Evolutionary conservation across 2,797 vertebrate species (phyloP), one percentile per base, ranked within the genome.

Genomic region (Pelobates cultripes): DNA sequence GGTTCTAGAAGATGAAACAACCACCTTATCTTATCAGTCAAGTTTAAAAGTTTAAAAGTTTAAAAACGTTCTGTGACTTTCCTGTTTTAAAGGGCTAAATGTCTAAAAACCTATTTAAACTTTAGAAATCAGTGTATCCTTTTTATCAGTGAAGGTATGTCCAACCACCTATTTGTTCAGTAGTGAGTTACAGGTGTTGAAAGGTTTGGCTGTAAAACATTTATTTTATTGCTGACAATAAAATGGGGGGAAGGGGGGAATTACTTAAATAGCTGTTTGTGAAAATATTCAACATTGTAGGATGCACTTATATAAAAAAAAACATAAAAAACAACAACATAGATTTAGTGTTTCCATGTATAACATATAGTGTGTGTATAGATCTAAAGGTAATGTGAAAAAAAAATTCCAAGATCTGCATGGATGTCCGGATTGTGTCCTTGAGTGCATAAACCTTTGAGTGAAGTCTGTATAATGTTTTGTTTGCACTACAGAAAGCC

Each of bases 91-190:
- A 14, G 44, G 42, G 10, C 47, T 51, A 5, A 51, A 51, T 6
- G 47, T 51, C 10, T 10, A 51, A 51, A 8, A 28, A 4, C 42
- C 15, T 14, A 41, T 68, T 72, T 72, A 7, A 14, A 44, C 69
- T 15, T 43, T 3, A 67, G 41, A 73, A 10, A 6, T 8, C 40
- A 70, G 66, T 28, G 42, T 75, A 13, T 40, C 45, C 41, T 45
- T 51, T 66, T 17, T 6, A 28, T 9, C 28, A 28, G 53, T 8
- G 4, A 55, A 0, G 40, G 70, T 67, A 0, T 3, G 43, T 17
- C 61, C 63, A 81, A 73, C 14, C 86, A 83, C 86, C 51, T 87
- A 78, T 71, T 81, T 79, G 79, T 70, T 85, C 85, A 70, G 72
- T 81, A 28, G 71, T 67, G 41, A 74, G 55, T n/a, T 4, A 55